A percentile compares a stretch with the other conserved stretches of the same genome.
These are phyloP conservation scores for Notiomystis cincta DNA, from an alignment of 2,113 vertebrate species.

Conservation along the genomic window DNA sequence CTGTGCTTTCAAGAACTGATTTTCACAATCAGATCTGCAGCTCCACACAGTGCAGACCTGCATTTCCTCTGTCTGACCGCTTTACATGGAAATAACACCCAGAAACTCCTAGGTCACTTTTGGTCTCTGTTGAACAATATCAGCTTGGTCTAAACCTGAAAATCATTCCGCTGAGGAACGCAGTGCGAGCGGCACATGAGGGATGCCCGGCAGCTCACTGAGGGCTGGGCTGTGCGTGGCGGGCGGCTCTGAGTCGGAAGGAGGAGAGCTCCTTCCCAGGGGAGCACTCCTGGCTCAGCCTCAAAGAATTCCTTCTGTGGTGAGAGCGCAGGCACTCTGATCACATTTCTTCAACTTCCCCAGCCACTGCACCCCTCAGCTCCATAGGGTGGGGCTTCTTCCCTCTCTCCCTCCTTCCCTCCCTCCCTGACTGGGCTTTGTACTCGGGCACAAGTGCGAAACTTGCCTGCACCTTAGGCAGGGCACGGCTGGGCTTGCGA, in stretches of 20 bases:
- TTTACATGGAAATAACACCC: neutral
- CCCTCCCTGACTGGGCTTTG: neutral
- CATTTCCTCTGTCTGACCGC: neutral
- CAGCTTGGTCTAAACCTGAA: neutral
- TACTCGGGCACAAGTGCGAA: accelerated
- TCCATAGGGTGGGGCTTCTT: accelerated
- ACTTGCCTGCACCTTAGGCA: accelerated
- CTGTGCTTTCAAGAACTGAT: neutral
- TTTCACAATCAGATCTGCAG: neutral
- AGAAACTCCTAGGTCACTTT: neutral
- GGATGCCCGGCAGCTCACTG: accelerated
- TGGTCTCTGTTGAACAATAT: neutral
- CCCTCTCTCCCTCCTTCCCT: too few species aligned
- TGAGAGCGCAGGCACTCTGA: neutral
- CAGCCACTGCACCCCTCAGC: neutral
- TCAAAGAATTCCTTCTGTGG: neutral
- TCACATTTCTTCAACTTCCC: neutral
- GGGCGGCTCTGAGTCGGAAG: accelerated
- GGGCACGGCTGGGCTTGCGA: neutral
- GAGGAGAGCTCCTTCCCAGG: neutral
- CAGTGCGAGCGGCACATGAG: accelerated
- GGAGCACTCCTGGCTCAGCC: neutral
- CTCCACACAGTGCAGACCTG: neutral
- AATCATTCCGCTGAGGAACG: neutral
- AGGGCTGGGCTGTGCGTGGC: neutral